A percentile compares a stretch with the other conserved stretches of the same genome.
Conservation (phyloP, 2,888 invertebrate genomes). For the Aphidius colemani region DNA sequence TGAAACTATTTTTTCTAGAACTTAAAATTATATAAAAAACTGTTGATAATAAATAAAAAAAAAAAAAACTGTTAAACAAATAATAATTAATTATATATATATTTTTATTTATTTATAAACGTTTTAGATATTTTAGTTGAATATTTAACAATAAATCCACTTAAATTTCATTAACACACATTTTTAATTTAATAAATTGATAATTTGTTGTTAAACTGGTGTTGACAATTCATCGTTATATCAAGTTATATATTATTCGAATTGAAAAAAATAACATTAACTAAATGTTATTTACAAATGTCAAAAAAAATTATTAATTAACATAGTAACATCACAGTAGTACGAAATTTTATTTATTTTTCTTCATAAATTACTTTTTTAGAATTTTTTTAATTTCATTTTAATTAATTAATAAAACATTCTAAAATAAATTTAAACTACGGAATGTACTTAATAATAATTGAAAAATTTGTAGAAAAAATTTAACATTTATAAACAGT, state of each 20-base stretch:
- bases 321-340: constrained; percentile 37
- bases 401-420: constrained; percentile 1
- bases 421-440: constrained; percentile 5
- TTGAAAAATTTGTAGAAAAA: background rate
- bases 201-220: too few species aligned
- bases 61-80: too few species aligned
- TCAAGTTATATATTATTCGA: too few species aligned
- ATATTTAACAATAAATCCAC: constrained; percentile 20
- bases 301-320: constrained; percentile 20
- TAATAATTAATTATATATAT: too few species aligned
- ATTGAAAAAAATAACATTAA: constrained; percentile 4
- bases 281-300: constrained; percentile 43
- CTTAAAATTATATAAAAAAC: too few species aligned
- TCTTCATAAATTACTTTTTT: constrained; percentile 6
- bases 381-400: background rate
- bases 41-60: too few species aligned
- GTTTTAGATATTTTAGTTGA: too few species aligned
- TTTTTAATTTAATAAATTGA: too few species aligned
- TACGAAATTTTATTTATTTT: constrained; percentile 28
- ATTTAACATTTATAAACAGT: background rate
- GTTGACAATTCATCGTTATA: too few species aligned
- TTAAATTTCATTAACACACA: too few species aligned
- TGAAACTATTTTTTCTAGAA: too few species aligned
- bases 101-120: too few species aligned
- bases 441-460: background rate